These are phyloP conservation scores for Amblyjoppa fuscipennis DNA, from an alignment of 2,888 invertebrate genomes.

Conservation along the genomic window DNA sequence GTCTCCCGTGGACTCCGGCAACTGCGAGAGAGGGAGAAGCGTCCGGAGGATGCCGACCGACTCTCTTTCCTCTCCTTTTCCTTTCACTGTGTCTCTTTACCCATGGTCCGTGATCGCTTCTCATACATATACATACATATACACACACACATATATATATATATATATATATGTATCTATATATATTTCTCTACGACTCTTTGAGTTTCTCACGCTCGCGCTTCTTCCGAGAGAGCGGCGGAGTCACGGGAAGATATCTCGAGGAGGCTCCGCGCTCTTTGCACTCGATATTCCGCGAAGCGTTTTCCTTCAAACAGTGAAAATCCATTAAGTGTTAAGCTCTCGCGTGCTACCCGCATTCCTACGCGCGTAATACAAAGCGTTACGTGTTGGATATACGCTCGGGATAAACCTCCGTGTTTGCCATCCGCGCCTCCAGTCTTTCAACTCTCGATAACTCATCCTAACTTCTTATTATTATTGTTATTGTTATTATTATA, in stretches of 20 bases:
- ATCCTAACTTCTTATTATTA: background rate
- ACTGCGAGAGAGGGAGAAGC: slow-evolving; percentile 64
- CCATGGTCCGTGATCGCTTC: slow-evolving; percentile 4
- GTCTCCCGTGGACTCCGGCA: slow-evolving; percentile 74
- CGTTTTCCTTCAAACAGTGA: slow-evolving; percentile 78
- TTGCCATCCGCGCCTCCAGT: background rate
- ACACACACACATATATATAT: background rate
- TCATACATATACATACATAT: background rate
- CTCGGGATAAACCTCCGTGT: background rate
- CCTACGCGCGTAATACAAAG: slow-evolving; percentile 55
- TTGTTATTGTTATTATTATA: too few species aligned
- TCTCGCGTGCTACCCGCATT: slow-evolving; percentile 72
- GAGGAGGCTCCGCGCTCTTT: slow-evolving; percentile 3
- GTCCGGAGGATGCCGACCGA: slow-evolving; percentile 74
- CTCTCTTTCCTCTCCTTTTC: slow-evolving; percentile 68
- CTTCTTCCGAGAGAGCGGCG: slow-evolving; percentile 21
- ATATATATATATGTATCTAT: too few species aligned
- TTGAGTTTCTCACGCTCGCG: slow-evolving; percentile 55
- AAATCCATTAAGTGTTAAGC: slow-evolving; percentile 80
- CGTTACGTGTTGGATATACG: background rate
- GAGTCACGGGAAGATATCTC: background rate
- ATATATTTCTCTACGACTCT: slow-evolving; percentile 41
- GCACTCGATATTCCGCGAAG: slow-evolving; percentile 70
- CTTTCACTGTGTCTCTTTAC: slow-evolving; percentile 18
- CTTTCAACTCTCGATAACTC: background rate